phyloP scores from a whole-genome alignment of 2,797 vertebrate genomes.

The Lithobates sylvaticus region DNA sequence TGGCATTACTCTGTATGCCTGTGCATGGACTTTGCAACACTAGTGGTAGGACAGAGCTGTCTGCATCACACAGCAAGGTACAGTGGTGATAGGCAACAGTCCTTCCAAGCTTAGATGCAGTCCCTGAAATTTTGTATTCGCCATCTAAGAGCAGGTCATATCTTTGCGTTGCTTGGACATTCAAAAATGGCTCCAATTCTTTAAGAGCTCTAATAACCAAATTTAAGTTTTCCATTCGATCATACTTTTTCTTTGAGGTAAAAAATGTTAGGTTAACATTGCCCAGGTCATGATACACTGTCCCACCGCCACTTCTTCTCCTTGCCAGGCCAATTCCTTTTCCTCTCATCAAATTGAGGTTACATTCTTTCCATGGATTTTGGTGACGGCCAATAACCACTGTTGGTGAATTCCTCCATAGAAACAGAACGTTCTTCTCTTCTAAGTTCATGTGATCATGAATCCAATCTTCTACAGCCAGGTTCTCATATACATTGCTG shows the following conservation, averaged over 20 bases:
- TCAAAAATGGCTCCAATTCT: constrained; percentile 77
- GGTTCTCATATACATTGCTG: constrained; percentile 86
- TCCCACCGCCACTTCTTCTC: constrained; percentile 90
- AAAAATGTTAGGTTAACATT: constrained; percentile 98
- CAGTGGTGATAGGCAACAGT: constrained; percentile 93
- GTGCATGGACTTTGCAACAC: constrained; percentile 82
- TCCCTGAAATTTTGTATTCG: constrained; percentile 91
- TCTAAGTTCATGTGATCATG: constrained; percentile 85
- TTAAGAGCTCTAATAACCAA: constrained; percentile 85
- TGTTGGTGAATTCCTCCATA: constrained; percentile 88
- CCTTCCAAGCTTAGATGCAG: constrained; percentile 89
- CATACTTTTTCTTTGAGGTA: constrained; percentile 83
- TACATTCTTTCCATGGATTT: constrained; percentile 94
- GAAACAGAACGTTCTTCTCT: constrained; percentile 78
- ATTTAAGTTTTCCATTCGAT: constrained; percentile 87
- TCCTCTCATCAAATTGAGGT: constrained; percentile 81
- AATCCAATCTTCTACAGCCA: constrained; percentile 96
- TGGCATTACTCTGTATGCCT: constrained; percentile 89
- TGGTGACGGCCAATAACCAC: constrained; percentile 95
- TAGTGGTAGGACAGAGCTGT: constrained; percentile 78
- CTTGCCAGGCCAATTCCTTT: constrained; percentile 84
- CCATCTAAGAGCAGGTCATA: constrained; percentile 88
- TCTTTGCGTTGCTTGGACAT: constrained; percentile 84
- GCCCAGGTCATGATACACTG: constrained; percentile 93
- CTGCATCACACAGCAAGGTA: constrained; percentile 85